Conservation (phyloP, 2,113 vertebrate species). For the Phrynosoma platyrhinos region DNA sequence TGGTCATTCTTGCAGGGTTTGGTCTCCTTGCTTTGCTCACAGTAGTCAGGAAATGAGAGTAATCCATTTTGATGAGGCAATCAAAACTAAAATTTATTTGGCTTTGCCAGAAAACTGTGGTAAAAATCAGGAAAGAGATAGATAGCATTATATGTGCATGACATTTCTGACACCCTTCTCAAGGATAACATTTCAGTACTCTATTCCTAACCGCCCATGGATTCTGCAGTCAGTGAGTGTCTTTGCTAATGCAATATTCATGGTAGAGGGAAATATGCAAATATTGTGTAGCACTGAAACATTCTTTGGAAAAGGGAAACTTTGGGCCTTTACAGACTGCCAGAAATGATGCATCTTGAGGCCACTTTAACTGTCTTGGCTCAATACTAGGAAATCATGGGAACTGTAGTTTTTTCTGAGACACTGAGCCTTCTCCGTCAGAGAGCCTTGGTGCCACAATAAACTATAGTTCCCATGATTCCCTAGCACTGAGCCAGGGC, state of each 20-base stretch:
- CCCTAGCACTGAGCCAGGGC: too few relatives aligned
- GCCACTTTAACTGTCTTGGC: too few relatives aligned
- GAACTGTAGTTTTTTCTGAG: too few relatives aligned
- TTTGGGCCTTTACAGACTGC: not conserved
- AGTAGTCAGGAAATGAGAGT: constrained; percentile 81
- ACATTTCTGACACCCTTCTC: not conserved
- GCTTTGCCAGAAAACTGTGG: not conserved
- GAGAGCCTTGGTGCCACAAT: too few relatives aligned
- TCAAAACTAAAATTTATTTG: not conserved
- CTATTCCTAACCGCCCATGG: not conserved
- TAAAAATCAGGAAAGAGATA: not conserved
- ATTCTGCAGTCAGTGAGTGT: not conserved
- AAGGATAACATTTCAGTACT: not conserved
- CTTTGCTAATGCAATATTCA: not conserved
- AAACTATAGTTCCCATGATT: too few relatives aligned
- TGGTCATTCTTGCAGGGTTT: constrained; percentile 78
- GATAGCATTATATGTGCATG: not conserved
- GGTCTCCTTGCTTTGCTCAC: constrained; percentile 80
- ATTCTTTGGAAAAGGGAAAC: not conserved
- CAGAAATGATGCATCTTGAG: too few relatives aligned
- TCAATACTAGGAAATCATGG: too few relatives aligned
- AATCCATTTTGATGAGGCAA: constrained; percentile 78
- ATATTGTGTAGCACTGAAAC: not conserved
- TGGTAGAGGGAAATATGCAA: not conserved
- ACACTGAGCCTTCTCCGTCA: too few relatives aligned